Evolutionary conservation across 2,113 vertebrate species (phyloP), one percentile per base, ranked within the genome.

Genomic region (Amblyopsis rosae): DNA sequence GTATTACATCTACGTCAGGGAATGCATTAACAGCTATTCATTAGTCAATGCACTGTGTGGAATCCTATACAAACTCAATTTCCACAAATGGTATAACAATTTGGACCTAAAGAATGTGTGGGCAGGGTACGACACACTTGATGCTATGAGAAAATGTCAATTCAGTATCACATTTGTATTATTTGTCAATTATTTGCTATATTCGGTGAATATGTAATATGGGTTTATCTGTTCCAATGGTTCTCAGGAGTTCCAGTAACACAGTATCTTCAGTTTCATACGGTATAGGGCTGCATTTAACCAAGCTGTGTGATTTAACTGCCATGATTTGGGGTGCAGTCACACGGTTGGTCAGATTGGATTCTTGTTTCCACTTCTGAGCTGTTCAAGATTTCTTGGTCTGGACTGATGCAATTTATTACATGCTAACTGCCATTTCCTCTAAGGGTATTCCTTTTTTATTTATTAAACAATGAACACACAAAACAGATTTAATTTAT

Each of bases 401-500:
- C 56, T 47, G 59, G 69, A 82, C 61, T 87, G 80, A 85, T 78
- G 85, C 59, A 69, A 63, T 90, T 86, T 71, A 71, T 76, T 69
- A 75, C 2, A 47, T 12, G 55, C 73, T 86, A 81, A 85, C 61
- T 32, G 73, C 58, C 71, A 70, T 76, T 88, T 87, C 84, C 81
- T 72, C 78, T 80, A 57, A 73, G 35, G 35, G 19, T 58, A 32
- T 26, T 59, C 67, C 62, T 69, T 86, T 82, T 88, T 86, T 79
- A 83, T 85, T 76, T 83, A 63, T 64, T 69, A 63, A 56, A 62
- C n/a, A 41, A 59, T 54, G 67, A 80, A 58, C 51, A 75, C 71
- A 77, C 48, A 72, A 80, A 83, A 79, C 76, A 70, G 67, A 83
- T 86, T 84, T 76, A 9, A 76, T 69, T 88, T 81, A 92, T 91